Base-by-base conservation (phyloP, 1,140 invertebrate genomes). In the Charaxes varanes region DNA sequence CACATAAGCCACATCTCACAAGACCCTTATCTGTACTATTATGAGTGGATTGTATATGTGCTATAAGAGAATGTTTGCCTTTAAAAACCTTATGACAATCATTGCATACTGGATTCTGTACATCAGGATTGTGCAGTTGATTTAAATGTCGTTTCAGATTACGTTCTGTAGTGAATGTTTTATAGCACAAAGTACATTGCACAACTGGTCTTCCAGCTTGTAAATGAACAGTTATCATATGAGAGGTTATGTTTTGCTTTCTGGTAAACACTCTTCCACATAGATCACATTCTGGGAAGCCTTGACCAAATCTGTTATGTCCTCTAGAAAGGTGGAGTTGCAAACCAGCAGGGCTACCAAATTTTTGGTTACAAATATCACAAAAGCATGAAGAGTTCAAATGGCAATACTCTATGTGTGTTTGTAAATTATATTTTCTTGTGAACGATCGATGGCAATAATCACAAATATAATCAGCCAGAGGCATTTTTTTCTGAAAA, bases 341-440 rank as follows among this genome's bases (percentile, higher is more conserved):
- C 2, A 78, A 15, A 0, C 60, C 69, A 0, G 57, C 44, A 0
- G 61, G 50, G n/a, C 61, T 72, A 1, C 60, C 61, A 12, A 78
- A 73, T 4, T 13, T 57, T 10, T 62, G 52, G 1, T 61, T 44
- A 11, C 76, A 80, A 0, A 78, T 64, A 0, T 62, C 56, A 17
- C 76, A 78, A 13, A 40, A 62, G 14, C 58, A 62, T 4, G 61
- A 51, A 0, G 58, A 42, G 26, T 69, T 67, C 2, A 73, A 17
- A 14, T 80, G 72, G 26, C 51, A 73, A 28, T 76, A 77, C 31
- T 73, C 58, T 27, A 80, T 80, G 22, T 80, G 76, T 0, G 57
- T 73, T 15, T 56, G 54, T 0, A 80, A 23, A 22, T 80, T 80
- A 22, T 69, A 71, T 35, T 80, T 76, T 6, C 76, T 51, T 4